Base-by-base conservation (phyloP, 2,113 vertebrate genomes). In the Phrynocephalus versicolor region DNA sequence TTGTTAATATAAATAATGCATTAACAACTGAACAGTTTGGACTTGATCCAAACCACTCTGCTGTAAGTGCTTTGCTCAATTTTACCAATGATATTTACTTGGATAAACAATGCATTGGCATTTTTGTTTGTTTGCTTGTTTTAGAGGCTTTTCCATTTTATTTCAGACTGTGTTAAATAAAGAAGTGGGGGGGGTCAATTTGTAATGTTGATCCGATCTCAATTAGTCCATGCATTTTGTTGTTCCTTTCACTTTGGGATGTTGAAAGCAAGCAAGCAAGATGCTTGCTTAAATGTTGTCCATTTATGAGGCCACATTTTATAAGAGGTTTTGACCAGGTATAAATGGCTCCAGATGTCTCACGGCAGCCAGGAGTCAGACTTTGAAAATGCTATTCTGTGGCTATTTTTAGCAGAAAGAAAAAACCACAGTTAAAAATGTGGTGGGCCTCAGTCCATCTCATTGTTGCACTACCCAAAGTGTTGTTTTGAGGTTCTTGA, bases 1-100 rank as follows among this genome's bases (percentile, higher is more conserved):
- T 96, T 95, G 94, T 96, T 96, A 96, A 95, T 94, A 95, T 96
- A 92, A 97, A 96, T 97, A 95, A 96, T 95, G 92, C 84, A 96
- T 96, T 96, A 97, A 96, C 92, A 91, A 93, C 89, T 94, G 91
- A 96, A 89, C 92, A 95, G 89, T 74, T 91, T 96, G 96, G 94
- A 94, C 77, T 88, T 55, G 25, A 39, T 95, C 95, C 96, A 96
- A 95, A 94, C 95, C 94, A 94, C 94, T 95, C 94, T 88, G 74
- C 76, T 93, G 76, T 95, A 95, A 96, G 95, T 94, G 96, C 94
- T 95, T 88, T 89, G 91, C 91, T 93, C 84, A 94, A 93, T 93
- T 90, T 94, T 91, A 95, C 92, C 90, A 65, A 85, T 89, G 93
- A 92, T 94, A 94, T 97, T 94, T 94, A 95, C 92, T 96, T 89